Percentiles rank a stretch among this genome's conserved stretches.
Evolutionary conservation across 2,797 vertebrate species (phyloP).

Genomic region (Harpagifer antarcticus): DNA sequence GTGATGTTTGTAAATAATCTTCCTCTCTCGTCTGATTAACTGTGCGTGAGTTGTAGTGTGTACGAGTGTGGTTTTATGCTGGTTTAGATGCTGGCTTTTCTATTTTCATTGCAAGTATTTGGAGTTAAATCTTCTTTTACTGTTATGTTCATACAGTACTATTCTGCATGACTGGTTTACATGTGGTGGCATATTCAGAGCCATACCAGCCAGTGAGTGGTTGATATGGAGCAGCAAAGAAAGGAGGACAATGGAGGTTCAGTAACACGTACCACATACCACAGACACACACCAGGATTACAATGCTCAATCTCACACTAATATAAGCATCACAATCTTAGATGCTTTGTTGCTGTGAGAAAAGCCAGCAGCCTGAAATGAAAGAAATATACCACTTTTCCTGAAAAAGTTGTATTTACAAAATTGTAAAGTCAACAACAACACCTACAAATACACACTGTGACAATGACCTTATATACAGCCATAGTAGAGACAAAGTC

Average conservation of each 20-base stretch:
- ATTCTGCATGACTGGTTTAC: neutral
- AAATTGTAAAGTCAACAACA: constrained; percentile 18
- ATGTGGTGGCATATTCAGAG: neutral
- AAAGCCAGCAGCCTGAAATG: neutral
- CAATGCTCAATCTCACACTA: neutral
- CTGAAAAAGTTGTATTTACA: neutral
- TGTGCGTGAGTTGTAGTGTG: constrained; percentile 17
- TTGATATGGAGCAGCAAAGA: neutral
- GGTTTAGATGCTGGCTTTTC: neutral
- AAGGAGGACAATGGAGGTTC: neutral
- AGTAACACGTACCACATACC: neutral
- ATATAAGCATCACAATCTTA: neutral
- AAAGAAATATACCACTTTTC: no score
- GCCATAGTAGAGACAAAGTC: constrained; percentile 24
- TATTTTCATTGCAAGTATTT: constrained; percentile 4
- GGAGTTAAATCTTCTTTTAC: neutral
- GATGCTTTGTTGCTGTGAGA: neutral
- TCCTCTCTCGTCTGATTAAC: constrained; percentile 29
- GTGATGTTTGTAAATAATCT: constrained; percentile 58
- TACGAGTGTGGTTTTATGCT: neutral
- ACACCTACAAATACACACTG: neutral
- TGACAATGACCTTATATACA: constrained; percentile 43
- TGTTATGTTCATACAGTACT: neutral
- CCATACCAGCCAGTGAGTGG: neutral
- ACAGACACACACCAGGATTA: neutral